A percentile compares a stretch with the other conserved stretches of the same genome.
phyloP scores from a whole-genome alignment of 30 jellyfish, hydroid and myxozoan genomes.

The Hydractinia echinata region DNA sequence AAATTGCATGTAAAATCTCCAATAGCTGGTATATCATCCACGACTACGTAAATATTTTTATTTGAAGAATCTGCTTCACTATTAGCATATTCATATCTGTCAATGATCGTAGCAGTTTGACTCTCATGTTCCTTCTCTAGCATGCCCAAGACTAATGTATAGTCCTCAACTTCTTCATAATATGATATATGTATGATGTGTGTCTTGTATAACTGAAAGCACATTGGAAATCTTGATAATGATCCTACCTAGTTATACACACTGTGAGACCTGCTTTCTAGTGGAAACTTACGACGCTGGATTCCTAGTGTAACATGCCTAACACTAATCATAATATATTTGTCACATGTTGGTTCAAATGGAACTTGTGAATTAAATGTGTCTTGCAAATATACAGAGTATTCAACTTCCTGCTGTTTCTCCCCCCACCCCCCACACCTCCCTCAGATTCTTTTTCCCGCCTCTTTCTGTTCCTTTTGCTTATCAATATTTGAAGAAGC shows the following conservation, averaged over 20 bases:
- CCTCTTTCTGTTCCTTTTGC: too few species aligned
- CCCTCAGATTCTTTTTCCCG: too few species aligned
- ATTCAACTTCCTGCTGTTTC: too few species aligned
- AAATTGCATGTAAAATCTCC: not conserved
- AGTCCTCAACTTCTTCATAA: not conserved
- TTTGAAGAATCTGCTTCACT: not conserved
- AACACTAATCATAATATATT: not conserved
- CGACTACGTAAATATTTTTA: not conserved
- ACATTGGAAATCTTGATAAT: not conserved
- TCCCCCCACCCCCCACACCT: too few species aligned
- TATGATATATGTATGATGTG: not conserved
- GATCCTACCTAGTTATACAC: slow-evolving; percentile 2
- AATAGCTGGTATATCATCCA: too few species aligned
- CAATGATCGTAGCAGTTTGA: too few species aligned
- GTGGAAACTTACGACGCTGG: not conserved
- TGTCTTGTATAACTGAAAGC: too few species aligned
- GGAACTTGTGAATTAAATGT: not conserved
- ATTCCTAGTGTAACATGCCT: not conserved
- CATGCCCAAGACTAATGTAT: not conserved
- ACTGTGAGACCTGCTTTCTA: not conserved
- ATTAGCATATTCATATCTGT: not conserved
- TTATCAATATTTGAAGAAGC: not conserved
- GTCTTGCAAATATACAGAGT: too few species aligned
- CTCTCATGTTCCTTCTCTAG: too few species aligned
- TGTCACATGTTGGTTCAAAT: not conserved